Conservation (phyloP, 2,113 vertebrate species). For the Microtus montanus region DNA sequence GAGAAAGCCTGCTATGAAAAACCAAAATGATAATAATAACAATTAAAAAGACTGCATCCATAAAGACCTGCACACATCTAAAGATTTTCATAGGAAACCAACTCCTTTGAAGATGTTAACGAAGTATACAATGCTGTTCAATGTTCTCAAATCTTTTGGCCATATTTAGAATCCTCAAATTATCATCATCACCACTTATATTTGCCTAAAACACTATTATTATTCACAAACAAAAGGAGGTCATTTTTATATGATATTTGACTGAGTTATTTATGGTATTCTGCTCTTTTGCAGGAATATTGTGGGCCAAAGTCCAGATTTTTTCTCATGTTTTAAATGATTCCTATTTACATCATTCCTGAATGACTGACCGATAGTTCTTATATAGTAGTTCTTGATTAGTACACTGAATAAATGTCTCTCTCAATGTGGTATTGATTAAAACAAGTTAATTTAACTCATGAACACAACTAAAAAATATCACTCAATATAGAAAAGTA, state of each 20-base stretch:
- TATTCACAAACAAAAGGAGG: background rate
- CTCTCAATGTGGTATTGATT: background rate
- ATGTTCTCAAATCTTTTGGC: background rate
- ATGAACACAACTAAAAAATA: slow-evolving; percentile 28
- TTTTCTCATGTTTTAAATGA: slow-evolving; percentile 29
- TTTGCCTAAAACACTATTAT: background rate
- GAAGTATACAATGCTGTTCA: slow-evolving; percentile 21
- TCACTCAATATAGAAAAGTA: background rate
- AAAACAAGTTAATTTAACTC: background rate
- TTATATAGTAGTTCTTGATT: slow-evolving; percentile 15
- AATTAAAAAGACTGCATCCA: background rate
- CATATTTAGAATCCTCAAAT: slow-evolving; percentile 37
- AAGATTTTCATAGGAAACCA: background rate
- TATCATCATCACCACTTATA: background rate
- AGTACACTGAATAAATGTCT: background rate
- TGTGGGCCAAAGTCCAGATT: background rate
- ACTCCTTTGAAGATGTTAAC: background rate
- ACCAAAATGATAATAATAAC: background rate
- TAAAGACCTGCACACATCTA: background rate
- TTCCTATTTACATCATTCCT: slow-evolving; percentile 16
- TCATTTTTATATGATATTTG: background rate
- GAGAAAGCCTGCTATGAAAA: background rate
- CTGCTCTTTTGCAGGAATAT: background rate
- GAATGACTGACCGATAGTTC: background rate
- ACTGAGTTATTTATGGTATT: background rate